Evolutionary conservation across 2,113 vertebrate species (phyloP).

Genomic region (Artemisiospiza belli): DNA sequence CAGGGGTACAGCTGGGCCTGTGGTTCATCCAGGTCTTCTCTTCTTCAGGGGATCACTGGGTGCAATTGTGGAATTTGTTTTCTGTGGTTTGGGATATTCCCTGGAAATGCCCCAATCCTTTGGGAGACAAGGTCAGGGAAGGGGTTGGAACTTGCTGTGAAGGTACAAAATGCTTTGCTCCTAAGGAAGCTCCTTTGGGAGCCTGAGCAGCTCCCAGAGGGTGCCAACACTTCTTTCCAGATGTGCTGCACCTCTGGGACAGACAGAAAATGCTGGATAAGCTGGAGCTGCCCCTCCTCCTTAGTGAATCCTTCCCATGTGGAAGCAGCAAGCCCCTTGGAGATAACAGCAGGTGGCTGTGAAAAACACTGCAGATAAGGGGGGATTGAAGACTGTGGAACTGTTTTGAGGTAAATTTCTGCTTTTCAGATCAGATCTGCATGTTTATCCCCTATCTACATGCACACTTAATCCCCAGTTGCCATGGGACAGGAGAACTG

Average conservation of each 20-base stretch:
- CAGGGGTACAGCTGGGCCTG: not conserved
- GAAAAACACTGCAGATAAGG: not conserved
- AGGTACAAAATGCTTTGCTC: not conserved
- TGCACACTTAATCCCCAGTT: not conserved
- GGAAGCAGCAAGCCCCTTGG: not conserved
- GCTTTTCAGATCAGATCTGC: not conserved
- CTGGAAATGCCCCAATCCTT: not conserved
- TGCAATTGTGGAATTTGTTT: not conserved
- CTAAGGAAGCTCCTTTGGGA: not conserved
- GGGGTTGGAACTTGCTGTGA: not conserved
- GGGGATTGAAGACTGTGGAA: not conserved
- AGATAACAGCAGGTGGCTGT: not conserved
- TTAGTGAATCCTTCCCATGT: rapidly evolving
- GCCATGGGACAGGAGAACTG: not conserved
- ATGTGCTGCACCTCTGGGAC: not conserved
- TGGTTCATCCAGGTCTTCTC: not conserved
- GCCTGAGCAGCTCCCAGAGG: not conserved
- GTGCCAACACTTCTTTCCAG: not conserved
- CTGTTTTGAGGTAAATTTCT: not conserved
- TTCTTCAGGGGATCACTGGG: not conserved
- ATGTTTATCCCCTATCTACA: not conserved
- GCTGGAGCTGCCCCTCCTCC: not conserved
- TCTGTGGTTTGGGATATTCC: not conserved
- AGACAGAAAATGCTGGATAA: not conserved
- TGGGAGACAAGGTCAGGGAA: not conserved